These are phyloP conservation scores for Actias luna DNA, from an alignment of 2,888 invertebrate species.

Conservation along the genomic window DNA sequence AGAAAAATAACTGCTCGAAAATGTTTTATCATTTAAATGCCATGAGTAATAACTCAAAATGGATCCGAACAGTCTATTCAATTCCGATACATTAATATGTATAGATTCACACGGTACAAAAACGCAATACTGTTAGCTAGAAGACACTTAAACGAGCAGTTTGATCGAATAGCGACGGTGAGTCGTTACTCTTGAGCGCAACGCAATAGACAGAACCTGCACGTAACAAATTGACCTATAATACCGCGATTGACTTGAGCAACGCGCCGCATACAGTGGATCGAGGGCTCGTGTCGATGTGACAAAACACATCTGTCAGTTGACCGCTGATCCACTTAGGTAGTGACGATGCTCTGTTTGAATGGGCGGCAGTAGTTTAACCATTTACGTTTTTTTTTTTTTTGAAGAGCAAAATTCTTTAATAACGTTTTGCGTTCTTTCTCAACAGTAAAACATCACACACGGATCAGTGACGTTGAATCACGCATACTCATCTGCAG, in stretches of 20 bases:
- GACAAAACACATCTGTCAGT: slow-evolving; percentile 68
- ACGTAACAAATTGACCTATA: slow-evolving; percentile 44
- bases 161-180: neutral
- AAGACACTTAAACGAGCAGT: neutral
- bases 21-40: no score
- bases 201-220: slow-evolving; percentile 22
- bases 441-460: no score
- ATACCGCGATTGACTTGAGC: slow-evolving; percentile 41
- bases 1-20: no score
- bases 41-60: no score
- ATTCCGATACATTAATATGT: no score
- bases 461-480: no score
- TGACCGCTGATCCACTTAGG: slow-evolving; percentile 59
- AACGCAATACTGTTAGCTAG: neutral
- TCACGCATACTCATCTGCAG: no score
- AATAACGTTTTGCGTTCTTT: no score
- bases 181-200: slow-evolving; percentile 6
- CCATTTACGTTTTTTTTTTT: slow-evolving; percentile 15
- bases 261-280: slow-evolving; percentile 35
- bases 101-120: neutral
- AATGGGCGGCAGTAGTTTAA: slow-evolving; percentile 8
- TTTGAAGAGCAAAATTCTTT: neutral
- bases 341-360: slow-evolving; percentile 39
- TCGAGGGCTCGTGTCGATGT: slow-evolving; percentile 41
- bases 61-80: no score